Percentiles rank a stretch among this genome's conserved stretches.
phyloP scores from a whole-genome alignment of 1,140 invertebrate genomes.

The Euura saliciscinereae region DNA sequence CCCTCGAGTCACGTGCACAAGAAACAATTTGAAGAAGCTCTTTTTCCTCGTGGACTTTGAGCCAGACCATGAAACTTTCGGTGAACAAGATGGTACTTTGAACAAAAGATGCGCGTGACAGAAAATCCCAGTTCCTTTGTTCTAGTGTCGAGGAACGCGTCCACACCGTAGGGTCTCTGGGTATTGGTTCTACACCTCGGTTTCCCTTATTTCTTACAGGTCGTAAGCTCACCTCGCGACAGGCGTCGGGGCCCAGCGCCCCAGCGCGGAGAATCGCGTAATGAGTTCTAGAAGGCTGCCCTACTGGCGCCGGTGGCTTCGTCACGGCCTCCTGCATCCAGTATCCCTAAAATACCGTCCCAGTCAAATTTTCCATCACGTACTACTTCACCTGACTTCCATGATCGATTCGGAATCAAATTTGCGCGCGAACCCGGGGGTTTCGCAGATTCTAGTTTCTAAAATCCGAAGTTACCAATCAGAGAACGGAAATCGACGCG shows the following conservation, averaged over 20 bases:
- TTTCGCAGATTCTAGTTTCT: no score
- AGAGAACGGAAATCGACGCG: constrained; percentile 51
- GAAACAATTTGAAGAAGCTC: no score
- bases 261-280: constrained; percentile 51
- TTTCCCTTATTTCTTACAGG: neutral
- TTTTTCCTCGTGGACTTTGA: no score
- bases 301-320: constrained; percentile 49
- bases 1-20: no score
- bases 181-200: neutral
- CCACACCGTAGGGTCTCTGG: neutral
- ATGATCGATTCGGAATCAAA: no score
- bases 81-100: neutral
- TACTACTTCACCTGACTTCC: no score
- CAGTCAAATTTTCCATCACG: no score
- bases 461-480: neutral
- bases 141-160: neutral
- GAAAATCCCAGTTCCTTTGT: neutral
- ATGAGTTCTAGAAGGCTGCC: constrained; percentile 45
- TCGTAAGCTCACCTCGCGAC: neutral
- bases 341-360: no score
- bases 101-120: constrained; percentile 1
- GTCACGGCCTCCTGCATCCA: constrained; percentile 39
- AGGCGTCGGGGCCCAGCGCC: constrained; percentile 13
- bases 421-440: no score
- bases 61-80: no score